These are phyloP conservation scores for Cydia splendana DNA, from an alignment of 1,140 invertebrate species.

Conservation along the genomic window DNA sequence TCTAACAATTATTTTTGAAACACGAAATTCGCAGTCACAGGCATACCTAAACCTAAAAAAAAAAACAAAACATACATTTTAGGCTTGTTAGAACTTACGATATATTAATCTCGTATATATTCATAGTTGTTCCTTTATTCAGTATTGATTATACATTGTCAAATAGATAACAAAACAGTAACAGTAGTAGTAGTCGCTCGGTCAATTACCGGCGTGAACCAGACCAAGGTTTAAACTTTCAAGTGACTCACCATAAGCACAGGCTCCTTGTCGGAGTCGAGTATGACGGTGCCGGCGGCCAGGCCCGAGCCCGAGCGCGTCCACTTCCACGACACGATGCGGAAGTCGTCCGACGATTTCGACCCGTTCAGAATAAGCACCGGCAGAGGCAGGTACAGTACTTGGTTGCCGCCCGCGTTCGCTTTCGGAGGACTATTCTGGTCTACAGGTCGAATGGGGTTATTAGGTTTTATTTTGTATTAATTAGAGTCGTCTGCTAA, in stretches of 20 bases:
- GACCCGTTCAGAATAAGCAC: slow-evolving; percentile 92
- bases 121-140: too few species aligned
- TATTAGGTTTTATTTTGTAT: neutral
- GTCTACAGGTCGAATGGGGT: slow-evolving; percentile 80
- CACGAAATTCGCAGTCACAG: too few species aligned
- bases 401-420: slow-evolving; percentile 91
- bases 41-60: too few species aligned
- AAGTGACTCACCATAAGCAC: slow-evolving; percentile 84
- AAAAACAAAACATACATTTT: too few species aligned
- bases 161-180: too few species aligned
- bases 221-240: too few species aligned
- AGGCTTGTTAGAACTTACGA: too few species aligned
- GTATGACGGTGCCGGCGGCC: slow-evolving; percentile 90
- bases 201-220: too few species aligned
- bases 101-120: too few species aligned
- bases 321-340: slow-evolving; percentile 93
- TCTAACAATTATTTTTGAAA: too few species aligned
- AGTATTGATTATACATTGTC: too few species aligned
- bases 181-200: too few species aligned
- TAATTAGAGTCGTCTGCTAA: neutral
- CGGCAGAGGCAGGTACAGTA: slow-evolving; percentile 86
- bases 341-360: slow-evolving; percentile 92
- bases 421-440: slow-evolving; percentile 94
- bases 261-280: slow-evolving; percentile 86
- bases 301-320: slow-evolving; percentile 88